Base-by-base conservation (phyloP, 1,140 invertebrate species). In the Sinonovacula constricta region DNA sequence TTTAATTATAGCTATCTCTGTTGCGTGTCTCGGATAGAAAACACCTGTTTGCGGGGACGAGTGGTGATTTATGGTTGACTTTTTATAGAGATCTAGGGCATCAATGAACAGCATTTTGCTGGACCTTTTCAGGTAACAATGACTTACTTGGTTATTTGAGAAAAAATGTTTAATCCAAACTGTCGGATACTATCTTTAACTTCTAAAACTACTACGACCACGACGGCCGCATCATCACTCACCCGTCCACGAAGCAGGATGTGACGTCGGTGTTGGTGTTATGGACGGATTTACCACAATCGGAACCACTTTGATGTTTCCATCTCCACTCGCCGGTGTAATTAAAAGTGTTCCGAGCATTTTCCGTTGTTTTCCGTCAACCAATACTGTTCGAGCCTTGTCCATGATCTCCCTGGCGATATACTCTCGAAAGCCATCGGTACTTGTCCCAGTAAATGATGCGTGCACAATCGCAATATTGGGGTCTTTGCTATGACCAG, bases 331-430 rank as follows among this genome's bases (percentile, higher is more conserved):
- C 0, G 65, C 63, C 15, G 66, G 75, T 36, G 75, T 78, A 26
- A 78, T 70, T 4, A 78, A 30, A n/a, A 78, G 39, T n/a, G 53
- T 59, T 10, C 75, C 75, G 22, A 78, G 22, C 18, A 78, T 78
- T 36, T 70, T 78, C 1, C 75, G 54, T 14, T 14, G 57, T 51
- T 15, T 26, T 7, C 67, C 56, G 31, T 69, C 66, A 3, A 78
- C 75, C n/a, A 62, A 22, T 12, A 78, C 75, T 10, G 30, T 5
- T 7, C 59, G 56, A 22, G 75, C 75, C 0, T 59, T 45, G 14
- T 78, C 75, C 75, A 78, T 78, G 1, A 78, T 24, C 26, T 33
- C 59, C 54, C 45, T 60, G 2, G 66, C 57, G 15, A 78, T 56
- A 18, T 60, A 28, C 0, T n/a, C 22, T 49, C 70, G 65, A 31